phyloP scores from a whole-genome alignment of 2,888 invertebrate species.

The Cactoblastis cactorum region DNA sequence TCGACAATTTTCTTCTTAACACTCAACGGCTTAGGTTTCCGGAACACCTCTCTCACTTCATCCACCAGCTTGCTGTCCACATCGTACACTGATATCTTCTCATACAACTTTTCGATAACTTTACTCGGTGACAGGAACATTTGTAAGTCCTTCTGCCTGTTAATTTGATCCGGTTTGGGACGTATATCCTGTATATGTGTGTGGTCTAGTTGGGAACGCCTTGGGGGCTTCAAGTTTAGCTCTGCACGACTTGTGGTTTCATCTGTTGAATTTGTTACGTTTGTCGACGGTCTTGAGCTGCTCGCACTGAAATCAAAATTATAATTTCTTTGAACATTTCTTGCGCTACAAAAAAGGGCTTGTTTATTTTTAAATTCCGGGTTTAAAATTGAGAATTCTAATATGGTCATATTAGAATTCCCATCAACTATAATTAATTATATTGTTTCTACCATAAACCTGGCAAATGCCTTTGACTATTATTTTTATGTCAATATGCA shows the following conservation, averaged over 20 bases:
- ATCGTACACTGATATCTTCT: slow-evolving; percentile 21
- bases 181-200: too few relatives aligned
- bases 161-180: too few relatives aligned
- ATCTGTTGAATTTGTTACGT: too few relatives aligned
- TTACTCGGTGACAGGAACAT: slow-evolving; percentile 48
- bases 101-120: slow-evolving; percentile 35
- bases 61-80: slow-evolving; percentile 30
- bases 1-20: slow-evolving; percentile 50
- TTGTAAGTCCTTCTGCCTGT: slow-evolving; percentile 16
- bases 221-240: slow-evolving; percentile 45
- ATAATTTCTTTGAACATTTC: too few relatives aligned
- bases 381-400: too few relatives aligned
- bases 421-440: too few relatives aligned
- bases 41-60: slow-evolving; percentile 35
- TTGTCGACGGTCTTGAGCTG: slow-evolving; percentile 21
- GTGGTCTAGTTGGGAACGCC: slow-evolving; percentile 22
- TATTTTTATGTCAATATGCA: too few relatives aligned
- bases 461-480: too few relatives aligned
- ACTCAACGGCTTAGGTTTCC: slow-evolving; percentile 51
- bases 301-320: slow-evolving; percentile 22
- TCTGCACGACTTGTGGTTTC: slow-evolving; percentile 35
- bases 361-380: too few relatives aligned
- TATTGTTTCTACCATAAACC: too few relatives aligned
- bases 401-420: too few relatives aligned
- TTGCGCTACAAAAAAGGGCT: too few relatives aligned